These are phyloP conservation scores for Loriculus beryllinus DNA, from an alignment of 2,797 vertebrate genomes.

Conservation along the genomic window DNA sequence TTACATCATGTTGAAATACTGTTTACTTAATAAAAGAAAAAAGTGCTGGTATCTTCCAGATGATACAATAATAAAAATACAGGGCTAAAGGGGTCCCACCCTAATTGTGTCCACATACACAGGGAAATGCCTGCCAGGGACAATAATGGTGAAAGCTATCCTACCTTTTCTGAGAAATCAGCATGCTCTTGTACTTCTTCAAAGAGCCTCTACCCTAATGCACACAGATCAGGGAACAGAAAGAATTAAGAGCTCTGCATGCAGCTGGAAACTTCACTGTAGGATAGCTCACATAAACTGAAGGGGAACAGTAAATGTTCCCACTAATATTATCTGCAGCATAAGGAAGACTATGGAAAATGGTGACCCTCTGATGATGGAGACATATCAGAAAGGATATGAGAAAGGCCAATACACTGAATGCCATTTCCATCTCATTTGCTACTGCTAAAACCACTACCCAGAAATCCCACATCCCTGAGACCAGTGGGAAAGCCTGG, in stretches of 20 bases:
- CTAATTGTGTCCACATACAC: rapidly evolving
- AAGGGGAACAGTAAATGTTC: not conserved
- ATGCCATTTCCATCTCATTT: not conserved
- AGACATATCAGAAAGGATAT: not conserved
- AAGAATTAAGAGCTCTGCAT: not conserved
- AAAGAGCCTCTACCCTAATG: not conserved
- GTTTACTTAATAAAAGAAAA: not conserved
- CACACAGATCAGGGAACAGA: not conserved
- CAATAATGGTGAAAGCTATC: not conserved
- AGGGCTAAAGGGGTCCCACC: not conserved
- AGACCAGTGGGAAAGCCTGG: not conserved
- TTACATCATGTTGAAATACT: not conserved
- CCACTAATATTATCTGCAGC: not conserved
- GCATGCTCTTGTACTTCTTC: not conserved
- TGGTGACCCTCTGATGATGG: not conserved
- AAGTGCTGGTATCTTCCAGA: not conserved
- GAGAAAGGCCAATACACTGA: not conserved
- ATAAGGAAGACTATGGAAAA: not conserved
- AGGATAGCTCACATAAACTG: not conserved
- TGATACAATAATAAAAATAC: rapidly evolving
- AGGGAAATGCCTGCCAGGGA: not conserved
- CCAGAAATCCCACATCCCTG: not conserved
- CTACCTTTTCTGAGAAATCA: not conserved
- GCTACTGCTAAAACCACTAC: not conserved
- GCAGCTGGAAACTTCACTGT: not conserved